Conservation (phyloP, 2,888 invertebrate species). For the Phalangium opilio region DNA sequence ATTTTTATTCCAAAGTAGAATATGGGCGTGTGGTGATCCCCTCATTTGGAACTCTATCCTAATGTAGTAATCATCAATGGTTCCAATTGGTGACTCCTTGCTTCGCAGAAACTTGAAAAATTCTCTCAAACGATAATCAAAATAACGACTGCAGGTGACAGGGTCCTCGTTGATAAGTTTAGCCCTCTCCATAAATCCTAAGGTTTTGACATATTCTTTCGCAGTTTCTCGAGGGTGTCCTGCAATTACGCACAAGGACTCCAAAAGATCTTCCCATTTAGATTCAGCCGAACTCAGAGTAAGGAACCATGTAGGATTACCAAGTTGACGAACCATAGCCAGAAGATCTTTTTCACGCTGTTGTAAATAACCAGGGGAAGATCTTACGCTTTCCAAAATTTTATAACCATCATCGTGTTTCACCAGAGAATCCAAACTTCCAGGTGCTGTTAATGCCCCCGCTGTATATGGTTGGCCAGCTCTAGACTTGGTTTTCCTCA, state of each 20-base stretch:
- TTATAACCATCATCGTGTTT: too few relatives aligned
- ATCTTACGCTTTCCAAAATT: neutral
- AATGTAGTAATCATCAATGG: neutral
- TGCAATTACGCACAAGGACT: constrained; percentile 15
- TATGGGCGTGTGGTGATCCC: constrained; percentile 1
- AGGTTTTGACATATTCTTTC: too few relatives aligned
- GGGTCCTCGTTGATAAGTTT: constrained; percentile 19
- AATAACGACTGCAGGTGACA: constrained; percentile 21
- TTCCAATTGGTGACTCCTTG: neutral
- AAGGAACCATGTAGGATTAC: constrained; percentile 21
- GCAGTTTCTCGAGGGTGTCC: constrained; percentile 1
- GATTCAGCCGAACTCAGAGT: constrained; percentile 22
- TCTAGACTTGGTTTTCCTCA: too few relatives aligned
- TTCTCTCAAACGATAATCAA: constrained; percentile 18
- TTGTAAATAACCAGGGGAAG: constrained; percentile 21
- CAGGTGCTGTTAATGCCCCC: too few relatives aligned
- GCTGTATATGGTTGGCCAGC: too few relatives aligned
- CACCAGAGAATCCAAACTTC: too few relatives aligned
- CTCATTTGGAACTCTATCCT: constrained; percentile 1
- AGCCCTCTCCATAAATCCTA: too few relatives aligned
- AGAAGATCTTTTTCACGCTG: constrained; percentile 17
- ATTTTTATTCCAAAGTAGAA: neutral
- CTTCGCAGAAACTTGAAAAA: constrained; percentile 7
- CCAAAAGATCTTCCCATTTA: constrained; percentile 21
- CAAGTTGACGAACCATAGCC: constrained; percentile 21